A percentile compares a stretch with the other conserved stretches of the same genome.
These are phyloP conservation scores for Poliocrania exsul DNA, from an alignment of 2,797 vertebrate species.

Conservation along the genomic window DNA sequence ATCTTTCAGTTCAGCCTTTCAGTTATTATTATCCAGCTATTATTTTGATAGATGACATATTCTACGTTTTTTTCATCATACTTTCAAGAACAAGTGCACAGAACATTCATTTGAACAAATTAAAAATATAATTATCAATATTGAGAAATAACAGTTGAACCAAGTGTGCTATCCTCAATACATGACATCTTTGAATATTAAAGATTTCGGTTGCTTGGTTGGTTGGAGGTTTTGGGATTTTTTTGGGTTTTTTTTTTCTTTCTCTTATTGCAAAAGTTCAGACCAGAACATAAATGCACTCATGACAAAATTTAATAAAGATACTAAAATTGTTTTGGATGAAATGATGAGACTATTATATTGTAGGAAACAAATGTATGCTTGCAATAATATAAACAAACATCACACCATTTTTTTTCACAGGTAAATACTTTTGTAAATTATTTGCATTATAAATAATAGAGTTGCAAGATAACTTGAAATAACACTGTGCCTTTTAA, in stretches of 20 bases:
- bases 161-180: neutral
- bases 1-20: neutral
- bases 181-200: neutral
- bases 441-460: neutral
- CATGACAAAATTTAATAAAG: neutral
- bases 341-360: neutral
- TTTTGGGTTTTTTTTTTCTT: neutral
- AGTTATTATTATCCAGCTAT: neutral
- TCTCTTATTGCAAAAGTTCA: neutral
- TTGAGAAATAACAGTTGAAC: neutral
- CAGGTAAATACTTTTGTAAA: neutral
- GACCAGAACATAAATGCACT: accelerated
- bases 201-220: no score
- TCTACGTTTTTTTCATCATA: neutral
- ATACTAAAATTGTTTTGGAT: neutral
- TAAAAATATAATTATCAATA: neutral
- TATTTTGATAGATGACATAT: neutral
- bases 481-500: neutral
- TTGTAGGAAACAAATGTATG: neutral
- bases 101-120: neutral
- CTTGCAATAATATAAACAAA: neutral
- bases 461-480: neutral
- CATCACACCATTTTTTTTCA: neutral
- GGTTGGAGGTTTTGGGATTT: neutral
- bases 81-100: neutral